These are phyloP conservation scores for Macrostomum lignano DNA, from an alignment of 1,140 invertebrate species.

Conservation along the genomic window DNA sequence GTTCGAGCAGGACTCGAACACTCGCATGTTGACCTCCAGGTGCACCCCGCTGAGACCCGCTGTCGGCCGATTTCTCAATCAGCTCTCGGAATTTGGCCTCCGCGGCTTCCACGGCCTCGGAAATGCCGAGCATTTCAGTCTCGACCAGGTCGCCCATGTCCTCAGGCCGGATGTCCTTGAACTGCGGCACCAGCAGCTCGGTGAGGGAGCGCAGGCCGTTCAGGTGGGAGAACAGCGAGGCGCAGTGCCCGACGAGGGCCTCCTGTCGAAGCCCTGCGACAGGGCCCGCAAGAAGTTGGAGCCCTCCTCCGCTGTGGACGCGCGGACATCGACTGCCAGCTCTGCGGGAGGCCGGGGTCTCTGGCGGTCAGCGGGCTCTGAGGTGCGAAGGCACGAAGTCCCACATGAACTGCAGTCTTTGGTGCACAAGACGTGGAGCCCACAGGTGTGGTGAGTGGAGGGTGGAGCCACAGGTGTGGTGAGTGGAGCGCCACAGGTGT, in stretches of 20 bases:
- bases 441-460: no score
- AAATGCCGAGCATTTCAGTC: conserved; percentile 58
- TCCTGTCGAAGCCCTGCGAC: neutral
- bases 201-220: no score
- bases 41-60: conserved; percentile 66
- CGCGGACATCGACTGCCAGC: conserved; percentile 6
- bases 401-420: no score
- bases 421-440: no score
- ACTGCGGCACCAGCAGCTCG: conserved; percentile 23
- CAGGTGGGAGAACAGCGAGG: conserved; percentile 3
- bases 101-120: conserved; percentile 33
- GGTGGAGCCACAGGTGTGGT: no score
- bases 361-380: no score
- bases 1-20: conserved; percentile 71
- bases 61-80: conserved; percentile 47
- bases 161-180: conserved; percentile 23
- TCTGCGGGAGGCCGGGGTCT: neutral
- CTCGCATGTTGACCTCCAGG: conserved; percentile 82
- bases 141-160: conserved; percentile 44
- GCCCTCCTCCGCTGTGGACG: neutral
- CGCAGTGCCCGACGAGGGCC: neutral
- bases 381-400: no score
- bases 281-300: neutral
- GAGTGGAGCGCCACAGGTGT: no score
- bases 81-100: conserved; percentile 39